phyloP scores from a whole-genome alignment of 2,797 vertebrate species.

The Hozukius guyotensis region DNA sequence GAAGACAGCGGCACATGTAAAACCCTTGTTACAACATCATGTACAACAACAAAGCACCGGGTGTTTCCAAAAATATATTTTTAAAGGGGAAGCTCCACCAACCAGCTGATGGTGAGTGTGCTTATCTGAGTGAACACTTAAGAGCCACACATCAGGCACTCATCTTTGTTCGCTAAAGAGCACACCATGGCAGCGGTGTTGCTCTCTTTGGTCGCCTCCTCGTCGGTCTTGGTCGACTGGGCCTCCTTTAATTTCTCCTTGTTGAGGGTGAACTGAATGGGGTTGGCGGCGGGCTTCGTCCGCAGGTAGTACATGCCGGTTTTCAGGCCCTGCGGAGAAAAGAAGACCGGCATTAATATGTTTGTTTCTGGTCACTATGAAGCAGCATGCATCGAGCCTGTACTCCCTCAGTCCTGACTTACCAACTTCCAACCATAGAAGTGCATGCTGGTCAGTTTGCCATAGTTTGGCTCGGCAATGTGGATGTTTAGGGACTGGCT shows the following conservation, averaged over 20 bases:
- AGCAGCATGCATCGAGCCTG: not conserved
- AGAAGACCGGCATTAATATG: not conserved
- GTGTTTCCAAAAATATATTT: not conserved
- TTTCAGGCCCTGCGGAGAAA: conserved; percentile 87
- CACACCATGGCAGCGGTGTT: conserved; percentile 96
- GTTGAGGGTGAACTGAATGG: conserved; percentile 97
- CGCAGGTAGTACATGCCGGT: conserved; percentile 98
- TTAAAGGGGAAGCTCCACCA: not conserved
- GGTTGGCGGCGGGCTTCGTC: conserved; percentile 95
- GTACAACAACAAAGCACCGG: conserved; percentile 12
- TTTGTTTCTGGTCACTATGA: not conserved
- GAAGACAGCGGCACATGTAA: not conserved
- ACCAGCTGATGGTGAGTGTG: not conserved
- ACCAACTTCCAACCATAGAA: conserved; percentile 97
- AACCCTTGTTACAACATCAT: not conserved
- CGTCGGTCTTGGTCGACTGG: conserved; percentile 62
- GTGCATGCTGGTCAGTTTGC: conserved; percentile 98
- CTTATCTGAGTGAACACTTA: conserved; percentile 62
- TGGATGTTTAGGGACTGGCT: conserved; percentile 99
- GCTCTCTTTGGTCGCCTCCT: conserved; percentile 86
- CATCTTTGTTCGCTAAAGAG: conserved; percentile 93
- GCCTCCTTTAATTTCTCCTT: conserved; percentile 92
- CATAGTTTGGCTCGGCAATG: conserved; percentile 96
- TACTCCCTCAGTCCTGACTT: conserved; percentile 16
- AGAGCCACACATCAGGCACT: conserved; percentile 96